Conservation (phyloP, 2,797 vertebrate genomes). For the Sarcophilus harrisii region DNA sequence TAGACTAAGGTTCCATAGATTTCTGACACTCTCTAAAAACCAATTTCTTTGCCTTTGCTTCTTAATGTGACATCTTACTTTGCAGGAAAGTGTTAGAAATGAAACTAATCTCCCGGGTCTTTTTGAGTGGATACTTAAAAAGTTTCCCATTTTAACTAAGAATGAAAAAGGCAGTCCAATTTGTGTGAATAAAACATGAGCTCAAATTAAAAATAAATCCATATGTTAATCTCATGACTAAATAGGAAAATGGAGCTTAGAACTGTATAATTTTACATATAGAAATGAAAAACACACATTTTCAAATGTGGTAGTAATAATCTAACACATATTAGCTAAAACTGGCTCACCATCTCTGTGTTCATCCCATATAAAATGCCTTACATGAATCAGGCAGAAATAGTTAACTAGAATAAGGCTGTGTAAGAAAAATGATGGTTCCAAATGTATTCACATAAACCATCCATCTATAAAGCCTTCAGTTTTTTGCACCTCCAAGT, state of each 20-base stretch:
- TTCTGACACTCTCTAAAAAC: not conserved
- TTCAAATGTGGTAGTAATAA: slow-evolving; percentile 2
- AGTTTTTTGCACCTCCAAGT: not conserved
- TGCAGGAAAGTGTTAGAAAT: slow-evolving; percentile 23
- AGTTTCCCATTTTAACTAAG: not conserved
- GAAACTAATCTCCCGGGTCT: not conserved
- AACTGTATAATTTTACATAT: not conserved
- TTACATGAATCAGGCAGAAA: slow-evolving; percentile 33
- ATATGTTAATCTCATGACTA: not conserved
- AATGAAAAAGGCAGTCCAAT: not conserved
- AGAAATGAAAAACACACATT: slow-evolving; percentile 32
- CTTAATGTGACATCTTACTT: slow-evolving; percentile 28
- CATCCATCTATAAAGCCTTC: not conserved
- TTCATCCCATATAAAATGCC: not conserved
- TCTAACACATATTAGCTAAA: slow-evolving; percentile 36
- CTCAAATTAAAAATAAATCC: not conserved
- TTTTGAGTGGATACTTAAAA: not conserved
- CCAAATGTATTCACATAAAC: slow-evolving; percentile 39
- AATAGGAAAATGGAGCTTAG: not conserved
- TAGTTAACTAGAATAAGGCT: slow-evolving; percentile 28
- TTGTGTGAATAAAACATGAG: not conserved
- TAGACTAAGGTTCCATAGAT: not conserved
- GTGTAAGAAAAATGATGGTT: not conserved
- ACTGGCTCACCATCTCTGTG: not conserved
- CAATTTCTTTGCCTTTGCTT: not conserved